Conservation (phyloP, 1,140 invertebrate species). For the Homarus americanus region DNA sequence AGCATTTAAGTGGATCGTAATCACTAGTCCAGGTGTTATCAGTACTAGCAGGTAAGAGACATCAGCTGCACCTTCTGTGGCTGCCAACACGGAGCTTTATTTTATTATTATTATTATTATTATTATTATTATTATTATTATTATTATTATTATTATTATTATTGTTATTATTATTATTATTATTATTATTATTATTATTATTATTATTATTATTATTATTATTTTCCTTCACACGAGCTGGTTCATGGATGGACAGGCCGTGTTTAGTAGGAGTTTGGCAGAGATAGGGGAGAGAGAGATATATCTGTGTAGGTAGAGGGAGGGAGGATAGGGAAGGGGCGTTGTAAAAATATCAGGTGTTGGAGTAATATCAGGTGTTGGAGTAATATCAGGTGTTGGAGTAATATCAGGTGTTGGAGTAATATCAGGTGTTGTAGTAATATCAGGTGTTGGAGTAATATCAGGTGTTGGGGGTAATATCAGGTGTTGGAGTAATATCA, state of each 20-base stretch:
- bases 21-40: not conserved
- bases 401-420: too few relatives aligned
- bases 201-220: not conserved
- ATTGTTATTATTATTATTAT: constrained; percentile 12
- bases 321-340: not conserved
- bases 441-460: too few relatives aligned
- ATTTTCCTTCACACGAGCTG: too few relatives aligned
- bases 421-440: too few relatives aligned
- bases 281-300: not conserved
- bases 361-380: too few relatives aligned
- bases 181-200: not conserved
- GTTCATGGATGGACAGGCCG: not conserved
- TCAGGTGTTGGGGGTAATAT: too few relatives aligned
- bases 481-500: too few relatives aligned
- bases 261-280: not conserved
- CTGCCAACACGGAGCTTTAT: not conserved
- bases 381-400: too few relatives aligned
- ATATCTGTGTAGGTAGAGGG: not conserved
- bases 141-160: not conserved
- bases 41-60: not conserved
- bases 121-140: constrained; percentile 1
- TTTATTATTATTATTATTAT: not conserved
- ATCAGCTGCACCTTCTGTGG: not conserved
- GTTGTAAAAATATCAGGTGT: too few relatives aligned
- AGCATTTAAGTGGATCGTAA: not conserved